These are phyloP conservation scores for Ceyx erithaca DNA, from an alignment of 2,797 vertebrate species.

Conservation along the genomic window DNA sequence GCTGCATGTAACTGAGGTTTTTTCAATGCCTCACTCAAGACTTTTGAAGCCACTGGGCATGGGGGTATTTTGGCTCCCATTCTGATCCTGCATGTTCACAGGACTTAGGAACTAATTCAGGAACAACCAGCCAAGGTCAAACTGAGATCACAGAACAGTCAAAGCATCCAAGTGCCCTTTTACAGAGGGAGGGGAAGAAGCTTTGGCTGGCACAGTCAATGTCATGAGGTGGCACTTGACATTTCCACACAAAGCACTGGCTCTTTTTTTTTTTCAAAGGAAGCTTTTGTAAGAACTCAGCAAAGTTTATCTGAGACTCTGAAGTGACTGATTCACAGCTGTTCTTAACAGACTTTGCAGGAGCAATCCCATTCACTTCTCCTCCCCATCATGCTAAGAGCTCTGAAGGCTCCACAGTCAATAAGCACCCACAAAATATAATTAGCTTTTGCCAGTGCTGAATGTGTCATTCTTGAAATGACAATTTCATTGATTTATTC, in stretches of 20 bases:
- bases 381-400: conserved; percentile 14
- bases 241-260: conserved; percentile 23
- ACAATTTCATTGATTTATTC: conserved; percentile 73
- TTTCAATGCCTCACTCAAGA: background rate
- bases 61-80: background rate
- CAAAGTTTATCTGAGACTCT: conserved; percentile 42
- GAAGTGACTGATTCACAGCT: conserved; percentile 15
- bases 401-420: conserved; percentile 46
- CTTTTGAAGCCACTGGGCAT: background rate
- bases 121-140: conserved; percentile 27
- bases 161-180: background rate
- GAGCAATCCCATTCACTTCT: conserved; percentile 42
- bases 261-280: conserved; percentile 7
- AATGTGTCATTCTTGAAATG: conserved; percentile 72
- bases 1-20: background rate
- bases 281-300: conserved; percentile 14
- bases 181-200: background rate
- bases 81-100: background rate
- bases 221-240: conserved; percentile 17
- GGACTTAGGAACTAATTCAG: background rate
- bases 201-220: background rate
- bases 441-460: conserved; percentile 66
- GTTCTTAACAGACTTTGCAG: conserved; percentile 55
- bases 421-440: conserved; percentile 74
- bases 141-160: conserved; percentile 1